These are phyloP conservation scores for Mirza zaza DNA, from an alignment of 2,113 vertebrate genomes.

Conservation along the genomic window DNA sequence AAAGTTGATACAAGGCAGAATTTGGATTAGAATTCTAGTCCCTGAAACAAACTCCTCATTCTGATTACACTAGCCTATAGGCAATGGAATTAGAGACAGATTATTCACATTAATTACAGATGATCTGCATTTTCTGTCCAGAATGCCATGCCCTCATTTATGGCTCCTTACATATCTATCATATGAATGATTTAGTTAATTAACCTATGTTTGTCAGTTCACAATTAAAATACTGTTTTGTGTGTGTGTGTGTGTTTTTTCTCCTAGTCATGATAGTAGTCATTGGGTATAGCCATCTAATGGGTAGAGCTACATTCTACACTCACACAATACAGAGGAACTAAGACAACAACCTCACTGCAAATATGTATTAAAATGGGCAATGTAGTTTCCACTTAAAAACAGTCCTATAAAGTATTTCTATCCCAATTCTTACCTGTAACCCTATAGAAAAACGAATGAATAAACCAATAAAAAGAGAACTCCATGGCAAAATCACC, in stretches of 20 bases:
- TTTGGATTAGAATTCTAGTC: background rate
- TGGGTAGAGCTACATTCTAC: background rate
- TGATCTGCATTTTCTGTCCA: background rate
- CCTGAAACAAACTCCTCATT: background rate
- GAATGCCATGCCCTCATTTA: background rate
- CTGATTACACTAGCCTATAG: background rate
- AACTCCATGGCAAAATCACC: background rate
- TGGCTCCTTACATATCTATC: background rate
- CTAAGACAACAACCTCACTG: background rate
- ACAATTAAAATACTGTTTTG: background rate
- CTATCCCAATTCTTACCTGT: background rate
- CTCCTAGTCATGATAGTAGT: background rate
- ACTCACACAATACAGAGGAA: background rate
- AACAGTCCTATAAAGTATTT: background rate
- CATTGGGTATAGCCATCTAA: background rate
- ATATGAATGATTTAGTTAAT: background rate
- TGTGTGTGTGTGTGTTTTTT: background rate
- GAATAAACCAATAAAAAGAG: background rate
- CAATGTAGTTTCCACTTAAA: background rate
- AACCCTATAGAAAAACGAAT: background rate
- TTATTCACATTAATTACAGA: background rate
- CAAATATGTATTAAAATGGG: background rate
- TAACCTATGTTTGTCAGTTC: background rate
- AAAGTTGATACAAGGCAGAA: background rate
- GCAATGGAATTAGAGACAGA: background rate